Conservation (phyloP, 1,140 invertebrate species). For the Monomorium pharaonis region DNA sequence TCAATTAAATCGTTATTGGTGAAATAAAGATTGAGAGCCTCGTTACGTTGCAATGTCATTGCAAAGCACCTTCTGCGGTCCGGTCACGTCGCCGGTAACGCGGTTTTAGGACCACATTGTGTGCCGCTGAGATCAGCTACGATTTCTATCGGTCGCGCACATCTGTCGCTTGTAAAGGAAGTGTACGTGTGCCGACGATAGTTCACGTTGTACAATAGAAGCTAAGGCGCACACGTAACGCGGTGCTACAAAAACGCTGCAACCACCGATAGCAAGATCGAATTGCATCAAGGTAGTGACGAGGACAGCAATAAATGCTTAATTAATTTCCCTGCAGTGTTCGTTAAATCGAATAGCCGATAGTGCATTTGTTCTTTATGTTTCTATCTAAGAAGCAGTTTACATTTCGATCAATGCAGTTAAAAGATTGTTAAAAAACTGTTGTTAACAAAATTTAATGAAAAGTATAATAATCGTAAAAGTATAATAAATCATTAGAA, state of each 20-base stretch:
- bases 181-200: constrained; percentile 43
- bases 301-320: constrained; percentile 29
- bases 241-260: constrained; percentile 34
- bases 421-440: not conserved
- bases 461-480: not conserved
- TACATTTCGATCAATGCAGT: not conserved
- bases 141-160: constrained; percentile 50
- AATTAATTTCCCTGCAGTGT: constrained; percentile 51
- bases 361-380: constrained; percentile 8
- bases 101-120: constrained; percentile 43
- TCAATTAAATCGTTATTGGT: not conserved
- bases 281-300: constrained; percentile 32
- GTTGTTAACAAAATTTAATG: no score
- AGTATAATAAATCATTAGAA: not conserved
- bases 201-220: constrained; percentile 38
- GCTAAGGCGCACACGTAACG: constrained; percentile 26
- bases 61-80: constrained; percentile 16
- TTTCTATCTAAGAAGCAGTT: not conserved
- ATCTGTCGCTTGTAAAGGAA: constrained; percentile 52
- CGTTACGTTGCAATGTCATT: constrained; percentile 12
- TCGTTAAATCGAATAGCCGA: constrained; percentile 3
- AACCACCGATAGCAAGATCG: not conserved
- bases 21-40: not conserved
- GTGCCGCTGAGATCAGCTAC: constrained; percentile 45
- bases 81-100: constrained; percentile 42